Base-by-base conservation (phyloP, 92 coral and sea anemone species). In the Meandrina meandrites region DNA sequence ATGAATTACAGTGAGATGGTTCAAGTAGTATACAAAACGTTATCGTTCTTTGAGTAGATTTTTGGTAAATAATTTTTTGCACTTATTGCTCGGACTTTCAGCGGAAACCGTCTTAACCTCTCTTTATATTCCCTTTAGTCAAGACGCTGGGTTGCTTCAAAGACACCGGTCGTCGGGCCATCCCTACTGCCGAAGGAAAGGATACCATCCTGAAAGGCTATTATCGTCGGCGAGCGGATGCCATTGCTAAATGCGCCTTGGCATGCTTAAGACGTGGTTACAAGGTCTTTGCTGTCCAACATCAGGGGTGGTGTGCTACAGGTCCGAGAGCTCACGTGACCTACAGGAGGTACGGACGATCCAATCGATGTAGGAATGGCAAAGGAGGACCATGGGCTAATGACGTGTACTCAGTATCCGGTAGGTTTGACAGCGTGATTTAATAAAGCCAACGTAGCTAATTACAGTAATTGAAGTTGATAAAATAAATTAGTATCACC, bases 341-440 rank as follows among this genome's bases (percentile, higher is more conserved):
- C 19, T 91, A 91, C 90, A n/a, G 81, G 64, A 89, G 37, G 68
- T 91, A 91, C 18, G 94, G 94, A 30, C 87, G 81, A 30, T 75
- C 88, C 28, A 79, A 87, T 28, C 78, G 78, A 32, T 91, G 94
- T 86, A 91, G 79, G 68, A 91, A 91, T 21, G 94, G 94, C 30
- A 62, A 84, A 5, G 94, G 94, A 56, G 94, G 94, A 9, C 89
- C 94, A 0, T 91, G 86, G 86, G 92, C 92, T 51, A 91, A 91
- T 62, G 90, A 91, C 85, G 94, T 91, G 7, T 91, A 91, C 30
- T 31, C 31, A 66, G 35, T 85, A 0, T 28, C 11, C 10, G 88
- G 88, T 85, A 32, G 11, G 88, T 77, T 6, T 40, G 45, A 40
- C 45, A 2, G 45, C 6, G n/a, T 40, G 45, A 40, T 6, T 40